Evolutionary conservation across 1,140 invertebrate species (phyloP).

Genomic region (Amphibalanus amphitrite): DNA sequence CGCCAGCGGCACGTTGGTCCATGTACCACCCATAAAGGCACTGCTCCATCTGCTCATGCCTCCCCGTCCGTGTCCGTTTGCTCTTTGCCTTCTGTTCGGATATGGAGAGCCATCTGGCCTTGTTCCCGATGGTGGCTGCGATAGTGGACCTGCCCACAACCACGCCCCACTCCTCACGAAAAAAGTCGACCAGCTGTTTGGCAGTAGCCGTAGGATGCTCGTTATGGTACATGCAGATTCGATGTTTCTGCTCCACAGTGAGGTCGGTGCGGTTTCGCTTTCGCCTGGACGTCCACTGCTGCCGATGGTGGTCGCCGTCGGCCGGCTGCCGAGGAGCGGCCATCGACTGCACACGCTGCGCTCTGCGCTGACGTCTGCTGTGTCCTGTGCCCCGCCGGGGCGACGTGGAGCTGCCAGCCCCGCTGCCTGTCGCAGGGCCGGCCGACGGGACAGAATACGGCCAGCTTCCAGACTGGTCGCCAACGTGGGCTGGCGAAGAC

Average conservation of each 20-base stretch:
- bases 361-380: no score
- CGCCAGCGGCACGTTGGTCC: background rate
- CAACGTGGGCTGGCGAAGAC: no score
- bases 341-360: no score
- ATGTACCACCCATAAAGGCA: background rate
- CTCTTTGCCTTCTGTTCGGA: background rate
- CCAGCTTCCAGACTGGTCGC: no score
- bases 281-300: background rate
- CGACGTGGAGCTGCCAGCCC: no score
- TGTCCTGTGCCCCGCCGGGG: no score
- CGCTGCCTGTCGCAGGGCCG: no score
- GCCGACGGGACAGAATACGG: no score
- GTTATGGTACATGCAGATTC: background rate
- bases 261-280: background rate
- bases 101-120: background rate
- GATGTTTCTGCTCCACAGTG: background rate
- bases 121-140: background rate
- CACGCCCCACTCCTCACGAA: background rate
- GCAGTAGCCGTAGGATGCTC: background rate
- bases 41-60: background rate
- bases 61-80: background rate
- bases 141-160: background rate
- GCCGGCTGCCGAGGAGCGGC: no score
- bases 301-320: background rate
- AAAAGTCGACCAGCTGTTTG: background rate